These are phyloP conservation scores for Osmerus eperlanus DNA, from an alignment of 2,113 vertebrate genomes.

Conservation along the genomic window DNA sequence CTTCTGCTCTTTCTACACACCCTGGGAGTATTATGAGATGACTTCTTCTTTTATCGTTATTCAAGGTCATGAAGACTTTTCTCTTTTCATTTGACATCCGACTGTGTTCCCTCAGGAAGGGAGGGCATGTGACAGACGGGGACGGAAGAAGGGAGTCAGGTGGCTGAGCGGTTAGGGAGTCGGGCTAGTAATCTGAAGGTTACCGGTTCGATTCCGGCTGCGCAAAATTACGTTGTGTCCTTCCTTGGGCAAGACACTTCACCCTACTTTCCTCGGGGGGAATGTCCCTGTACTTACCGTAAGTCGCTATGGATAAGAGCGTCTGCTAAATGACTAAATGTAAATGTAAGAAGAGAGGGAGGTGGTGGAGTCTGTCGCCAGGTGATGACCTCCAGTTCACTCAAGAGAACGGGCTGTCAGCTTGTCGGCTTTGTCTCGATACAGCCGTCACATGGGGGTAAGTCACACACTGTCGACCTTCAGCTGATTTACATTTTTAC, in stretches of 20 bases:
- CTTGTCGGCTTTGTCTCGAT: not conserved
- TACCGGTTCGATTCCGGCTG: too few relatives aligned
- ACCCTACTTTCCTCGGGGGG: too few relatives aligned
- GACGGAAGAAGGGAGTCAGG: not conserved
- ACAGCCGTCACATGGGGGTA: not conserved
- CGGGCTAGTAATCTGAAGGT: too few relatives aligned
- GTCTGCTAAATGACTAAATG: too few relatives aligned
- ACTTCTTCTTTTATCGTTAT: conserved; percentile 40
- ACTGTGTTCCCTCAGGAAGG: conserved; percentile 31
- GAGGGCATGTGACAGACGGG: conserved; percentile 15
- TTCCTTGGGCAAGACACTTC: too few relatives aligned
- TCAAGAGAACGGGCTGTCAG: not conserved
- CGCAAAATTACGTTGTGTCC: too few relatives aligned
- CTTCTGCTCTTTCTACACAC: too few relatives aligned
- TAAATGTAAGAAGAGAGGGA: too few relatives aligned
- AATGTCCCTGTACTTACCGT: too few relatives aligned
- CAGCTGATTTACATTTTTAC: too few relatives aligned
- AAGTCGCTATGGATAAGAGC: too few relatives aligned
- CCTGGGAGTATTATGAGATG: conserved; percentile 39
- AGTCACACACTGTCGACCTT: not conserved
- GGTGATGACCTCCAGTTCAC: conserved; percentile 20
- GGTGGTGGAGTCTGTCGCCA: conserved; percentile 1
- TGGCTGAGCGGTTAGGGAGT: too few relatives aligned
- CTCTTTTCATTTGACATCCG: conserved; percentile 48
- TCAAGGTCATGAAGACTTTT: conserved; percentile 46